A percentile compares a stretch with the other conserved stretches of the same genome.
phyloP scores from a whole-genome alignment of 2,797 vertebrate genomes.

The Gadopsis bispinosus region DNA sequence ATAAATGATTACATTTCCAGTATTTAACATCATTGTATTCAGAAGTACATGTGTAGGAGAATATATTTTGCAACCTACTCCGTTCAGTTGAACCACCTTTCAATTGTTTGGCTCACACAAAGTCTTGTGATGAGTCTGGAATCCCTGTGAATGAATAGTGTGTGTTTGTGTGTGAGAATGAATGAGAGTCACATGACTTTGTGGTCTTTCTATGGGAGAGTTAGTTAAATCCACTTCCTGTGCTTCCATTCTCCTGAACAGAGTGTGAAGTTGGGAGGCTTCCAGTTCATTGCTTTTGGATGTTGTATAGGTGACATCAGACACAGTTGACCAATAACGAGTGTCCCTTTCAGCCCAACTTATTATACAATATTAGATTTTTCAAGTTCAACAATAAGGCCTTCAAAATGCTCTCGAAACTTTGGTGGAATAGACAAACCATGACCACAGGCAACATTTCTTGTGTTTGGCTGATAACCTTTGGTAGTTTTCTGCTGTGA shows the following conservation, averaged over 20 bases:
- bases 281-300: constrained; percentile 31
- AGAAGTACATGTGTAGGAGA: neutral
- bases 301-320: neutral
- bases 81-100: neutral
- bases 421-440: neutral
- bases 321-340: neutral
- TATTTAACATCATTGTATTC: neutral
- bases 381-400: neutral
- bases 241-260: constrained; percentile 30
- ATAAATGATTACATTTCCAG: neutral
- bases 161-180: neutral
- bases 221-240: constrained; percentile 41
- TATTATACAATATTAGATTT: neutral
- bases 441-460: neutral
- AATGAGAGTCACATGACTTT: constrained; percentile 43
- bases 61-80: neutral
- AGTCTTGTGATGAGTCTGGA: constrained; percentile 58
- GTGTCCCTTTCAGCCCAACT: neutral
- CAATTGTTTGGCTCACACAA: constrained; percentile 40
- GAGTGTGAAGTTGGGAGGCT: constrained; percentile 36
- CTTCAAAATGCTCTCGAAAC: neutral
- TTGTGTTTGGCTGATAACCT: neutral
- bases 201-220: constrained; percentile 18
- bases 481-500: neutral
- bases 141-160: constrained; percentile 45